These are phyloP conservation scores for Oreochromis niloticus DNA, from an alignment of 2,113 vertebrate genomes.

Conservation along the genomic window DNA sequence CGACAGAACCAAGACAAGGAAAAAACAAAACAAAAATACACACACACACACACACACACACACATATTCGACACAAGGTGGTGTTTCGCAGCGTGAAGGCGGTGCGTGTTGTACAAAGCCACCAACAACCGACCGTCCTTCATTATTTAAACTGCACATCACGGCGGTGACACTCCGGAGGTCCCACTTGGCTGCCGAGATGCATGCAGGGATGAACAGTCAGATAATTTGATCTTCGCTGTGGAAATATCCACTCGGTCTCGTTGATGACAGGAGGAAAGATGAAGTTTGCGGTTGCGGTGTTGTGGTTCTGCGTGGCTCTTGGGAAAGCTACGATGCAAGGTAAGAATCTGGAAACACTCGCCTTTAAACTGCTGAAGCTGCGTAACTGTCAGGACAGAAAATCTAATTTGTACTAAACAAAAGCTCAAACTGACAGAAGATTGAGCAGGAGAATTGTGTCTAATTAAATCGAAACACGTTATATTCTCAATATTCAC, in stretches of 20 bases:
- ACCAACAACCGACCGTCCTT: not conserved
- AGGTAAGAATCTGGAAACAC: constrained; percentile 51
- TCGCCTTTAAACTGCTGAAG: not conserved
- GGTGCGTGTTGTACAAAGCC: not conserved
- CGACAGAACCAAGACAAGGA: not conserved
- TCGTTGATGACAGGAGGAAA: not conserved
- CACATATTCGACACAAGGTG: not conserved
- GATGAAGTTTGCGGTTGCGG: constrained; percentile 63
- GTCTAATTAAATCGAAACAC: not conserved
- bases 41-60: not conserved
- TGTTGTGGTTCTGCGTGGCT: constrained; percentile 48
- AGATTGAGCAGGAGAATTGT: not conserved
- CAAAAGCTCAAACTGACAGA: not conserved
- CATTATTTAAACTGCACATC: not conserved
- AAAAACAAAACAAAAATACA: not conserved
- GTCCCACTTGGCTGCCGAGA: not conserved
- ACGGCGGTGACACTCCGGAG: not conserved
- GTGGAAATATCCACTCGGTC: not conserved
- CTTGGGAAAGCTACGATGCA: constrained; percentile 29
- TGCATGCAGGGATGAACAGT: not conserved
- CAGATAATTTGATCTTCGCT: constrained; percentile 7
- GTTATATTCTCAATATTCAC: not conserved
- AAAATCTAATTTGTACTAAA: not conserved
- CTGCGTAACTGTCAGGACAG: not conserved
- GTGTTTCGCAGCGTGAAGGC: not conserved